Evolutionary conservation across 23 tunicate species (phyloP).

Genomic region (Styela plicata): DNA sequence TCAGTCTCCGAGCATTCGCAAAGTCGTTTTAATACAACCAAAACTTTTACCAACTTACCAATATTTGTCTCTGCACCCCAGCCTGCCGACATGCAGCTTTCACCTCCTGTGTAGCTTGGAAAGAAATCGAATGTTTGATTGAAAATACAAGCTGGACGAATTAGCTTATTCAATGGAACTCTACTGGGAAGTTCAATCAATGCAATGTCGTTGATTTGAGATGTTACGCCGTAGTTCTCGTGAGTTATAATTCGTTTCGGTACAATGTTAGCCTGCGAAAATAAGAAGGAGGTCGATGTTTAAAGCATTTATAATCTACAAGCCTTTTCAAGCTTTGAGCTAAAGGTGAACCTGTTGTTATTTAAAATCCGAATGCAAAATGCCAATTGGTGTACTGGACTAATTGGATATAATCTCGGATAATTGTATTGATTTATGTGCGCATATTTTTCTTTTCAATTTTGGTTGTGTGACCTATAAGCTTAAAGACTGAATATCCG

Average conservation of each 20-base stretch:
- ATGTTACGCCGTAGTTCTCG: conserved; percentile 28
- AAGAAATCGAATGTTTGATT: conserved; percentile 1
- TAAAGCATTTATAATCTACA: no score
- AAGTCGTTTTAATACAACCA: no score
- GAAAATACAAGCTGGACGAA: conserved; percentile 70
- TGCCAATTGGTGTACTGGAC: background rate
- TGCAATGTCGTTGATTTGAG: conserved; percentile 65
- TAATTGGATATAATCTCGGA: background rate
- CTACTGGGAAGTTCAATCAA: conserved; percentile 29
- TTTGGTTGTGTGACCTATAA: background rate
- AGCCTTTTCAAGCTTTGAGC: no score
- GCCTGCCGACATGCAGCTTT: conserved; percentile 12
- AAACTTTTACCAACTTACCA: no score
- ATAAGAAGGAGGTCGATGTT: no score
- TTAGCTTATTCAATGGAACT: conserved; percentile 25
- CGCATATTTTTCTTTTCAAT: no score
- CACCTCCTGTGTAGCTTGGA: background rate
- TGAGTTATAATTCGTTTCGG: conserved; percentile 49
- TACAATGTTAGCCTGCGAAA: conserved; percentile 12
- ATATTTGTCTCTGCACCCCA: conserved; percentile 26
- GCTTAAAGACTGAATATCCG: background rate
- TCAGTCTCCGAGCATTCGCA: no score
- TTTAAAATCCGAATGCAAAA: background rate
- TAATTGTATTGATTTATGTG: background rate
- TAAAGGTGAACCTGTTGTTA: background rate